A percentile compares a stretch with the other conserved stretches of the same genome.
Conservation (phyloP, 2,113 vertebrate species). For the Mionectes macconnelli region DNA sequence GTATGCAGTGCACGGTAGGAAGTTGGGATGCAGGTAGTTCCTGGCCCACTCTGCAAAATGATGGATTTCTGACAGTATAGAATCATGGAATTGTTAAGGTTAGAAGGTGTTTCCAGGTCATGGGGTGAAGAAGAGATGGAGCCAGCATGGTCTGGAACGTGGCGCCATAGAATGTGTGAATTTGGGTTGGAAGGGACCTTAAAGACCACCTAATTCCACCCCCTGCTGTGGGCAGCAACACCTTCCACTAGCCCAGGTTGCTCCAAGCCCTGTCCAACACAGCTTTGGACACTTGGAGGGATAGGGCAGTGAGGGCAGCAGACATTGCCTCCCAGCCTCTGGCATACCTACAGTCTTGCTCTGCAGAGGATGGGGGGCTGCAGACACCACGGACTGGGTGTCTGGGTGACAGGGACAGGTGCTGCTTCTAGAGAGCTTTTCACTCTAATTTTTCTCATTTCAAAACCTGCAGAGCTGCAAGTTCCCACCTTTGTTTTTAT, state of each 20-base stretch:
- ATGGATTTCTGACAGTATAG: background rate
- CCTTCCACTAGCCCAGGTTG: background rate
- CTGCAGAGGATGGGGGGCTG: background rate
- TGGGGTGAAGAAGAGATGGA: background rate
- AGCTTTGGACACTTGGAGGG: background rate
- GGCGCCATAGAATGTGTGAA: background rate
- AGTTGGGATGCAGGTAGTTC: background rate
- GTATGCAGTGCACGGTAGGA: background rate
- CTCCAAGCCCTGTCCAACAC: rapidly evolving
- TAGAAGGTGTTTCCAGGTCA: background rate
- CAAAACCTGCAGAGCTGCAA: background rate
- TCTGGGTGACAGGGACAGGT: background rate
- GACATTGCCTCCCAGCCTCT: background rate
- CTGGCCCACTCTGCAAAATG: background rate
- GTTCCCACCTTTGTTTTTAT: background rate
- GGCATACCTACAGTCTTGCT: background rate
- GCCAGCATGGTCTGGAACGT: background rate
- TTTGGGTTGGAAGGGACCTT: background rate
- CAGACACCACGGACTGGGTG: background rate
- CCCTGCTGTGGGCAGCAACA: background rate
- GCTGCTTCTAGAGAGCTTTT: background rate
- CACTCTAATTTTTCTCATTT: background rate
- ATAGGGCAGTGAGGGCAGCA: background rate
- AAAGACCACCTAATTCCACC: rapidly evolving
- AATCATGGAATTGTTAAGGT: background rate